phyloP scores from a whole-genome alignment of 1,140 invertebrate genomes.

The Campoletis sonorensis region DNA sequence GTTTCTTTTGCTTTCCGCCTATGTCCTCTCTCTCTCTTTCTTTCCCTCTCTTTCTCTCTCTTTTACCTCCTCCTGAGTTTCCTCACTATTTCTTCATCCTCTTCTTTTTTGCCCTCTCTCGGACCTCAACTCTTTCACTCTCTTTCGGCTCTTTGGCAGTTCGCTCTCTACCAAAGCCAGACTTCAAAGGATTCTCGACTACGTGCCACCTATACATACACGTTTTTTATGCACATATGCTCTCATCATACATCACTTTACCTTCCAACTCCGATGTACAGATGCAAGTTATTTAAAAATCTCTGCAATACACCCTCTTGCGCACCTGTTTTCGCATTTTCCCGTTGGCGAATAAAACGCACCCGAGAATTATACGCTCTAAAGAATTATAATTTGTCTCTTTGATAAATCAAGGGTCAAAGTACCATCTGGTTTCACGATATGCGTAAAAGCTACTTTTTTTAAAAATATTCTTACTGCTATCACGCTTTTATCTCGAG shows the following conservation, averaged over 20 bases:
- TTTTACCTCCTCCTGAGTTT: conserved; percentile 46
- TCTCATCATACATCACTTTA: not conserved
- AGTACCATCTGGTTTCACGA: no score
- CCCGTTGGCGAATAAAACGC: no score
- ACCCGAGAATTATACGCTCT: no score
- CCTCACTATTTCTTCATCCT: conserved; percentile 4
- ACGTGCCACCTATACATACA: not conserved
- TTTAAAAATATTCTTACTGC: no score
- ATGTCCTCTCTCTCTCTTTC: conserved; percentile 43
- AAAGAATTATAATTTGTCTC: no score
- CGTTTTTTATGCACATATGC: not conserved
- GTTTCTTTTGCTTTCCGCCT: conserved; percentile 56
- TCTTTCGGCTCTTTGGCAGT: conserved; percentile 11
- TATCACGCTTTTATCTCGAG: no score
- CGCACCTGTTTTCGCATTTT: not conserved
- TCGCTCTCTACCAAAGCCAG: conserved; percentile 9
- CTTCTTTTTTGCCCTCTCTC: conserved; percentile 34
- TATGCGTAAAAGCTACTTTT: no score
- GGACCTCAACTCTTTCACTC: conserved; percentile 32
- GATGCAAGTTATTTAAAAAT: conserved; percentile 10
- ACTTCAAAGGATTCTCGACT: conserved; percentile 25
- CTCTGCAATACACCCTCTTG: not conserved
- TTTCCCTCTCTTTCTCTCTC: conserved; percentile 39
- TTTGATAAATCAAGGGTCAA: no score
- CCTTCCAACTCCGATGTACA: not conserved